These are phyloP conservation scores for Willowsia nigromaculata DNA, from an alignment of 2,888 invertebrate genomes.

Conservation along the genomic window DNA sequence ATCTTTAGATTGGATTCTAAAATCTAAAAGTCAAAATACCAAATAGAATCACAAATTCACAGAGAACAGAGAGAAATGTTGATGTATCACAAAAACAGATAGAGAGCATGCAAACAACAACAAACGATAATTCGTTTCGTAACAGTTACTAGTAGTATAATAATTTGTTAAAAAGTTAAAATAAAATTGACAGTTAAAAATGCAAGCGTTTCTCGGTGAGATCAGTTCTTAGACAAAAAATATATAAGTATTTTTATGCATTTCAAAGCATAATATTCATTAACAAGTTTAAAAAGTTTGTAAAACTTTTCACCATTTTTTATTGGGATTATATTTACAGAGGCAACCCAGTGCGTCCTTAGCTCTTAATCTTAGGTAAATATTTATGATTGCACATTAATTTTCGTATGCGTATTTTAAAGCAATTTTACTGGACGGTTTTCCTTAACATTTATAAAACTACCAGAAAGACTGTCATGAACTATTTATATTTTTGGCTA, in stretches of 20 bases:
- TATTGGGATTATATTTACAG: no score
- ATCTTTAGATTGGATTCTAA: no score
- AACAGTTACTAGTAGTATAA: not conserved
- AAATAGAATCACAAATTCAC: no score
- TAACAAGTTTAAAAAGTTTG: no score
- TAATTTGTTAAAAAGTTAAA: not conserved
- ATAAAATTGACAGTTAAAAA: slow-evolving; percentile 48
- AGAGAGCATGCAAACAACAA: not conserved
- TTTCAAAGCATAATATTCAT: not conserved
- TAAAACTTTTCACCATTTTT: not conserved
- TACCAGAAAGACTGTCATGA: not conserved
- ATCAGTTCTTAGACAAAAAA: slow-evolving; percentile 47
- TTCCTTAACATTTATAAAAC: not conserved
- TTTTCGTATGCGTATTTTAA: not conserved
- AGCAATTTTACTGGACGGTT: not conserved
- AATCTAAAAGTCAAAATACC: no score
- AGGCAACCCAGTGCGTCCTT: no score
- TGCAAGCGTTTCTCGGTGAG: slow-evolving; percentile 61
- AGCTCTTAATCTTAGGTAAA: no score
- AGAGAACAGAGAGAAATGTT: no score
- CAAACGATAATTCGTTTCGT: not conserved
- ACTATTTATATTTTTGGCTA: not conserved
- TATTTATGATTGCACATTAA: slow-evolving; percentile 22
- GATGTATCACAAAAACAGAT: not conserved
- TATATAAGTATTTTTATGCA: not conserved